Evolutionary conservation across 2,888 invertebrate genomes (phyloP).

Genomic region (Allophyes oxyacanthae): DNA sequence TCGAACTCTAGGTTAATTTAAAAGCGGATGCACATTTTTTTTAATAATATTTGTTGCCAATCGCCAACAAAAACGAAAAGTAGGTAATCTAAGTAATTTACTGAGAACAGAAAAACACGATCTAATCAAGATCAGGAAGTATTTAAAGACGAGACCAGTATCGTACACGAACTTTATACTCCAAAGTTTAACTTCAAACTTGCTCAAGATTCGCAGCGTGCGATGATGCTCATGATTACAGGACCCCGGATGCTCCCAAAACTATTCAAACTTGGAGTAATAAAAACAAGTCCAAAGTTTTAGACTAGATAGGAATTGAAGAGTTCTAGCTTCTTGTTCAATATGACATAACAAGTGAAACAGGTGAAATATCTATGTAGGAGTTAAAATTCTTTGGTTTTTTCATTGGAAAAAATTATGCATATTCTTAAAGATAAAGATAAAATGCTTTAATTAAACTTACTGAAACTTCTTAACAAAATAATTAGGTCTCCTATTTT

Average conservation of each 20-base stretch:
- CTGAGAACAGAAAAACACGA: too few relatives aligned
- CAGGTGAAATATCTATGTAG: neutral
- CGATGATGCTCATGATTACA: constrained; percentile 50
- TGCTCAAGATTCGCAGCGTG: constrained; percentile 28
- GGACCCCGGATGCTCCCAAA: constrained; percentile 39
- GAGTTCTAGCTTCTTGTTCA: constrained; percentile 1
- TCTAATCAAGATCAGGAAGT: neutral
- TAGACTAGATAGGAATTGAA: constrained; percentile 17
- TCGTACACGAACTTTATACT: constrained; percentile 24
- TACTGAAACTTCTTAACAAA: too few relatives aligned
- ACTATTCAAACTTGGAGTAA: constrained; percentile 46
- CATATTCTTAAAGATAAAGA: too few relatives aligned
- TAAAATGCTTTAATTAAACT: too few relatives aligned
- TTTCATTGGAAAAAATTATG: too few relatives aligned
- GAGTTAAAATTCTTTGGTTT: too few relatives aligned
- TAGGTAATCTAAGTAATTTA: too few relatives aligned
- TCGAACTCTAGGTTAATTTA: too few relatives aligned
- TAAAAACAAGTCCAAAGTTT: constrained; percentile 47
- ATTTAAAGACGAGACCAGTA: constrained; percentile 12
- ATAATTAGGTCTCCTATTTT: too few relatives aligned
- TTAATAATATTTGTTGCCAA: too few relatives aligned
- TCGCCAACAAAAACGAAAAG: too few relatives aligned
- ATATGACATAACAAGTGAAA: constrained; percentile 10
- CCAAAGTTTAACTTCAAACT: constrained; percentile 41
- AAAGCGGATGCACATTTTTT: too few relatives aligned